Evolutionary conservation across 1,140 invertebrate genomes (phyloP), one percentile per base, ranked within the genome.

Genomic region (Drosophila azteca): DNA sequence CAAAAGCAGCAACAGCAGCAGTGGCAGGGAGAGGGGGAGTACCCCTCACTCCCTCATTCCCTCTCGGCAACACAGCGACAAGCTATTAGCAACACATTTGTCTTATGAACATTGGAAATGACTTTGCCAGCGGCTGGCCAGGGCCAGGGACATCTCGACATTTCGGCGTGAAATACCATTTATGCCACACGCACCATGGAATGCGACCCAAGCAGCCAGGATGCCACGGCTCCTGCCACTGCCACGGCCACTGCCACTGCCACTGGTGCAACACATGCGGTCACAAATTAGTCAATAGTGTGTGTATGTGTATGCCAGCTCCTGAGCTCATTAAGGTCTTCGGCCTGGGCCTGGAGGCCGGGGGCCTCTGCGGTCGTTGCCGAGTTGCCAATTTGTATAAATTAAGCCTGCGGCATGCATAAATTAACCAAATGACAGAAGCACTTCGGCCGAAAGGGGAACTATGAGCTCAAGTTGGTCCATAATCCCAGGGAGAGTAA

Each of bases 71-170:
- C 82, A 81, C 82, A 81, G 82, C 78, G 71, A 82, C 83, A 88
- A 88, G 82, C 82, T 87, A 87, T 87, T 87, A 87, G 82, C 79
- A 88, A 88, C 82, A 82, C 82, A 87, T 87, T 87, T 87, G 82
- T 87, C 82, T 87, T 88, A 50, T 41, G 64, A 45, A 60, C 60
- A 72, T 71, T 73, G 68, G 17, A 74, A 82, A 62, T 77, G 74
- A 73, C 59, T 64, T 70, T 72, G 65, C 39, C 48, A 15, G 29
- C 44, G 43, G 13, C 17, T 45, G 44, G 44, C 50, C 22, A 49
- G 49, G 43, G 35, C 29, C 45, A 44, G 45, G 45, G 20, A 29
- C 17, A 43, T 69, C 43, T 6, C 46, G 51, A 39, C 35, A 39
- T 51, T 50, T 64, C 49, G 52, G 79, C 57, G 67, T 70, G 79